Conservation (phyloP, 2,113 vertebrate genomes). For the Pongo pygmaeus region DNA sequence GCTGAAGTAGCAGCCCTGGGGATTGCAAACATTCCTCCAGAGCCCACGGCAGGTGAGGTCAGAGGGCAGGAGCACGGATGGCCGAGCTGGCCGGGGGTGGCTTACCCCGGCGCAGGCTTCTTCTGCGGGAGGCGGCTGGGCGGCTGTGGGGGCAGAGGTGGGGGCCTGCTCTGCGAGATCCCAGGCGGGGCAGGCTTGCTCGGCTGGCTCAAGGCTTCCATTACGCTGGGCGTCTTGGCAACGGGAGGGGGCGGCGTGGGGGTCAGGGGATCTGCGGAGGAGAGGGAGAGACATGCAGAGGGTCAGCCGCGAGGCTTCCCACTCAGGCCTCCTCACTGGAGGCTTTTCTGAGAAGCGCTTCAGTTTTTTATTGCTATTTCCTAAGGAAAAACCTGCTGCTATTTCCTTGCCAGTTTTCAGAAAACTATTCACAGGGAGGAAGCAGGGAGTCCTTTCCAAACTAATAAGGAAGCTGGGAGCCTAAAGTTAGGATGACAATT, state of each 20-base stretch:
- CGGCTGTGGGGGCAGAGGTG: constrained; percentile 84
- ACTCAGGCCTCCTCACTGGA: not conserved
- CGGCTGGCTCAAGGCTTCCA: constrained; percentile 91
- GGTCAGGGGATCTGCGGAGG: constrained; percentile 84
- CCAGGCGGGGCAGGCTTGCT: constrained; percentile 86
- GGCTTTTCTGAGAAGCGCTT: not conserved
- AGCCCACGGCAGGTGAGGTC: not conserved
- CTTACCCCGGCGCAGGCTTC: constrained; percentile 89
- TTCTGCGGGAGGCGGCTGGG: constrained; percentile 88
- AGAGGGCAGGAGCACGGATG: not conserved
- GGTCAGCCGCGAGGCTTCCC: not conserved
- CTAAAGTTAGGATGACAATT: not conserved
- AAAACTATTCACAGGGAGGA: not conserved
- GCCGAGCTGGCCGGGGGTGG: accelerated
- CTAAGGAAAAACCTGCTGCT: not conserved
- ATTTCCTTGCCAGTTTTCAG: not conserved
- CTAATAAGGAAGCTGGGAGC: not conserved
- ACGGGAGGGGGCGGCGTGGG: constrained; percentile 85
- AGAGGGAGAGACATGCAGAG: not conserved
- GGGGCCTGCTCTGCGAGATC: constrained; percentile 80
- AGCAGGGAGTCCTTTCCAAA: too few relatives aligned
- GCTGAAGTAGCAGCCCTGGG: accelerated
- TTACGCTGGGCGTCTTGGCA: constrained; percentile 87
- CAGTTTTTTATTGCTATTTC: not conserved
- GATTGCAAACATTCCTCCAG: not conserved